phyloP scores from a whole-genome alignment of 1,140 invertebrate genomes.

The Galendromus occidentalis region DNA sequence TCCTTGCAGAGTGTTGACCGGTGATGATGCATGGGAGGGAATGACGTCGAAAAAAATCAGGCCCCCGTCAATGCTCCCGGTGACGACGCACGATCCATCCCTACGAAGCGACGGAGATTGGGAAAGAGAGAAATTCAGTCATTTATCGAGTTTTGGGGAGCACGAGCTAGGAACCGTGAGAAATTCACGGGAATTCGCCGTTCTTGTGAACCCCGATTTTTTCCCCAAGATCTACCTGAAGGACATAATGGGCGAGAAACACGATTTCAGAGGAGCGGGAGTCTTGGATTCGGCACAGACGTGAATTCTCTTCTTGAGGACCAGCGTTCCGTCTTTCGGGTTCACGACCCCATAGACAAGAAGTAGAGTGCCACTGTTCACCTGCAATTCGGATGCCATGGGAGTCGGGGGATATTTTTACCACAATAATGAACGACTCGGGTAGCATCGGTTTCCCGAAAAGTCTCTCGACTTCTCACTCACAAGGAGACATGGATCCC shows the following conservation, averaged over 20 bases:
- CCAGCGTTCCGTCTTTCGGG: slow-evolving; percentile 38
- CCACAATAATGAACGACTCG: no score
- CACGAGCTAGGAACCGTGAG: no score
- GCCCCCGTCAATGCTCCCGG: slow-evolving; percentile 63
- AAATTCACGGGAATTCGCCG: no score
- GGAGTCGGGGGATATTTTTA: background rate
- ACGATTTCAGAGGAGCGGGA: slow-evolving; percentile 38
- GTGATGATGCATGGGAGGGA: slow-evolving; percentile 40
- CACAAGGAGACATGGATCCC: slow-evolving; percentile 52
- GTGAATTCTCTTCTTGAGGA: slow-evolving; percentile 41
- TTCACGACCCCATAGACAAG: slow-evolving; percentile 36
- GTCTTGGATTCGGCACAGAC: slow-evolving; percentile 24
- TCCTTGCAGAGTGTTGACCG: slow-evolving; percentile 57
- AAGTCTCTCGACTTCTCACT: background rate
- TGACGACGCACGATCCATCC: slow-evolving; percentile 33
- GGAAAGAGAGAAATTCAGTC: no score
- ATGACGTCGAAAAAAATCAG: slow-evolving; percentile 65
- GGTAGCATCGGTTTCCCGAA: no score
- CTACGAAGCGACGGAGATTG: background rate
- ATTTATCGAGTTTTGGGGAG: no score
- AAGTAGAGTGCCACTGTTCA: slow-evolving; percentile 18
- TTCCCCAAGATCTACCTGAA: slow-evolving; percentile 36
- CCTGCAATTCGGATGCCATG: slow-evolving; percentile 16
- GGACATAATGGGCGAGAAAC: slow-evolving; percentile 67
- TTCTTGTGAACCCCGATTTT: no score